These are phyloP conservation scores for Falco concolor DNA, from an alignment of 2,797 vertebrate species.

Conservation along the genomic window DNA sequence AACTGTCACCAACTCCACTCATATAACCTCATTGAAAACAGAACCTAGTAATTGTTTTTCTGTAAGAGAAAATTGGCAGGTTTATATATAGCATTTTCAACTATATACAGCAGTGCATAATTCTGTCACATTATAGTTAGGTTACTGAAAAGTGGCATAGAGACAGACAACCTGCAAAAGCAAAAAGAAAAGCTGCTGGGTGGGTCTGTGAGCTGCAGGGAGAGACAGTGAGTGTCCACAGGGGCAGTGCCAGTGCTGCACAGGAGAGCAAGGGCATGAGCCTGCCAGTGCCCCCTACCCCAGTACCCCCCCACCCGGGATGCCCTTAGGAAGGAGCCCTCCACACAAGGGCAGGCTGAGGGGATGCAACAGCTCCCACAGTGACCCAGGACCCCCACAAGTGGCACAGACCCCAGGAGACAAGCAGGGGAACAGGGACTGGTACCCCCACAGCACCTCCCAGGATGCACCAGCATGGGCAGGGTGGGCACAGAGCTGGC, in stretches of 20 bases:
- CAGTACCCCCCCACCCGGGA: accelerated
- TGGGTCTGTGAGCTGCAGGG: not conserved
- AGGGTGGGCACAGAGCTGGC: not conserved
- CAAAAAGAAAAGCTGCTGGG: not conserved
- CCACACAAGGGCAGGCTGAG: not conserved
- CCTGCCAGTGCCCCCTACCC: not conserved
- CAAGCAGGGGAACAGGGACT: accelerated
- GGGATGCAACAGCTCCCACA: not conserved
- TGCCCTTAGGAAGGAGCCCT: not conserved
- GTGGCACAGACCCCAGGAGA: not conserved
- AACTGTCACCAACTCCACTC: not conserved
- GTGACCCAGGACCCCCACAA: not conserved
- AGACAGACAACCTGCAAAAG: not conserved
- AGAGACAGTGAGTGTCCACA: accelerated
- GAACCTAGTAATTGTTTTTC: not conserved
- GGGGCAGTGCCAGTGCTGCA: not conserved
- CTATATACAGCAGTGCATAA: not conserved
- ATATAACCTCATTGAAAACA: not conserved
- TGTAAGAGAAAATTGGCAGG: not conserved
- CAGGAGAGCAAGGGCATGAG: accelerated
- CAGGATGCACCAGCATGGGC: accelerated
- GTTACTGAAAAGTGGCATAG: not conserved
- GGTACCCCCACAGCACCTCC: not conserved
- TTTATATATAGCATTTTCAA: not conserved
- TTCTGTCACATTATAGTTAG: not conserved